Evolutionary conservation across 2,797 vertebrate species (phyloP), one percentile per base, ranked within the genome.

Genomic region (Acanthiza pusilla): DNA sequence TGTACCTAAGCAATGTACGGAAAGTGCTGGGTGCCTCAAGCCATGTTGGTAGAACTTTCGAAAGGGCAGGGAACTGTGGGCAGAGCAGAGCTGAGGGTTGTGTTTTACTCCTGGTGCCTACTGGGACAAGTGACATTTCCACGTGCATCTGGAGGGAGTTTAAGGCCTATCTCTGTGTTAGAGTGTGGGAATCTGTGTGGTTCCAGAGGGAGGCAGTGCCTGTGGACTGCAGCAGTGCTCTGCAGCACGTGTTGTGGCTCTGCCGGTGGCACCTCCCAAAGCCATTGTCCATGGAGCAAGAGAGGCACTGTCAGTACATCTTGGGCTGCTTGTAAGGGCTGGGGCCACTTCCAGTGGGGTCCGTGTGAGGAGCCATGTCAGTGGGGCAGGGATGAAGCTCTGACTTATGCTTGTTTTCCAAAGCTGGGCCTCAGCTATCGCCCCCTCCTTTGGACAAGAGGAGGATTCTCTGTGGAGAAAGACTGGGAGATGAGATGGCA

Each of bases 1-100:
- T 72, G 23, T 55, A 25, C 60, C 34, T 54, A 60, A 63, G 4
- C 2, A 2, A 6, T 0, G 0, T 30, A 22, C 30, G 40, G 9
- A 32, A 51, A 34, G 20, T 10, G 14, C 53, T 67, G 71, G 14
- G 9, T 63, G 55, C 45, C 50, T 57, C 32, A 50, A 55, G 32
- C 13, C 11, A 4, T 7, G 3, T 22, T 63, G 21, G 22, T 38
- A 42, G 70, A 20, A 71, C 38, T 88, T 70, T 18, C 50, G 54
- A 83, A 89, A 63, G 57, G 60, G 21, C 21, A 34, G 16, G 12
- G 23, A 9, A n/a, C 32, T 75, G 9, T 15, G 16, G 27, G 11
- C 19, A 32, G 54, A 80, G 57, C 34, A 42, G 36, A 80, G 57
- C 45, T 74, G 78, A 87, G 62, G 43, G 27, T 26, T 61, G 4